Percentiles rank a stretch among this genome's conserved stretches.
Conservation (phyloP, 2,797 vertebrate species). For the Gallinago solitaria region DNA sequence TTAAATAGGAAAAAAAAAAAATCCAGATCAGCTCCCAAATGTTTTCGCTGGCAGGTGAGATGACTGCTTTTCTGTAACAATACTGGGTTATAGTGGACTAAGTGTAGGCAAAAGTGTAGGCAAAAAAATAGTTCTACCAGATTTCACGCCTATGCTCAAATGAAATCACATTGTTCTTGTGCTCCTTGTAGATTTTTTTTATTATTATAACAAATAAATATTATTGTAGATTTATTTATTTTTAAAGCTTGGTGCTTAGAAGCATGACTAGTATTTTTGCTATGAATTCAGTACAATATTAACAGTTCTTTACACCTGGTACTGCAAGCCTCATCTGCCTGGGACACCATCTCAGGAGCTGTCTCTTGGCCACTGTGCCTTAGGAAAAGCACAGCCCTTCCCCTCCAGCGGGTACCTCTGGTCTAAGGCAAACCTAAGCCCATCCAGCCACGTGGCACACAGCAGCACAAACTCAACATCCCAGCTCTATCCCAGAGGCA, state of each 20-base stretch:
- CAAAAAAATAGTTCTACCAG: not conserved
- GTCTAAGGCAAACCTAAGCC: not conserved
- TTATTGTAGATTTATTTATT: not conserved
- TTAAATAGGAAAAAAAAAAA: not conserved
- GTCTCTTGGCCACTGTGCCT: not conserved
- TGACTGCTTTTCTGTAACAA: not conserved
- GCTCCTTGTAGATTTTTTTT: not conserved
- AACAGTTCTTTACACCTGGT: not conserved
- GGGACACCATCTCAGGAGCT: not conserved
- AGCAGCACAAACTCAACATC: not conserved
- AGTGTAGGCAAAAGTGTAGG: not conserved
- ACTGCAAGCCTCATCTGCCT: not conserved
- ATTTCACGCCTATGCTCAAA: not conserved
- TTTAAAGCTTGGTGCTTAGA: not conserved
- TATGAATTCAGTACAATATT: fast-evolving
- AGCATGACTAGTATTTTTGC: not conserved
- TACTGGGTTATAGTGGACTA: not conserved
- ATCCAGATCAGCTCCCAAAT: not conserved
- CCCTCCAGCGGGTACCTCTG: fast-evolving
- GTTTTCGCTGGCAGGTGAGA: not conserved
- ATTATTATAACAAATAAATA: no score
- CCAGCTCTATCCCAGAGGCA: not conserved
- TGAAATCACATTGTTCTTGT: not conserved
- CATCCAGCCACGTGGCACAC: not conserved
- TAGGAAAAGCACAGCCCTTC: not conserved